Evolutionary conservation across 2,797 vertebrate species (phyloP).

Genomic region (Botia almorhae): DNA sequence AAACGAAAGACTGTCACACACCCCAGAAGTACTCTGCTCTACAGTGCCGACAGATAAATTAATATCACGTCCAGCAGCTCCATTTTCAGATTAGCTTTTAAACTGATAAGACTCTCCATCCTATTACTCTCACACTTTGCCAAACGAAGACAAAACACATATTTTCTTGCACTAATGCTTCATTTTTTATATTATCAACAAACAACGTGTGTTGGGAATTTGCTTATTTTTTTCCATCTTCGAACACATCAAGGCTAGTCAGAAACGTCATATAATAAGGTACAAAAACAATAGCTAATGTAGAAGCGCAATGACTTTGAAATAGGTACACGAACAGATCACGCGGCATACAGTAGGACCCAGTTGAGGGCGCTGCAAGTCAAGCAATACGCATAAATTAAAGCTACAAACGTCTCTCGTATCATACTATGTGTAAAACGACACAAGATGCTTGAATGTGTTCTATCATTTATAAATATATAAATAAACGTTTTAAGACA

Average conservation of each 20-base stretch:
- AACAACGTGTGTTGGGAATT: background rate
- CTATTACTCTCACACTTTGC: background rate
- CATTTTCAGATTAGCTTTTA: conserved; percentile 36
- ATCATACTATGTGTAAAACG: conserved; percentile 7
- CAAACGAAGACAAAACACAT: conserved; percentile 3
- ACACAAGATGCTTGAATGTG: no score
- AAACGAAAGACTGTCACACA: conserved; percentile 15
- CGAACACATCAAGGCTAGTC: no score
- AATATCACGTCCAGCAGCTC: background rate
- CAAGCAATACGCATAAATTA: conserved; percentile 19
- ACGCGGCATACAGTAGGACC: background rate
- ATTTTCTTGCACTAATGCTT: conserved; percentile 18
- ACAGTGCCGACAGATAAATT: conserved; percentile 24
- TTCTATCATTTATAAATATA: background rate
- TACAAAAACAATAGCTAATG: no score
- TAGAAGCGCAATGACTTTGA: background rate
- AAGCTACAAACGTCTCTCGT: background rate
- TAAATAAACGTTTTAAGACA: conserved; percentile 2
- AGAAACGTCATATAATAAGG: no score
- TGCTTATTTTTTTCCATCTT: background rate
- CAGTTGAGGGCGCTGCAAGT: conserved; percentile 46
- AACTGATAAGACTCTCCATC: background rate
- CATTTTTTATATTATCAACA: background rate
- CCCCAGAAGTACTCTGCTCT: background rate
- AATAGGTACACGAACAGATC: background rate